These are phyloP conservation scores for Danionella cerebrum DNA, from an alignment of 2,113 vertebrate genomes.

Conservation along the genomic window DNA sequence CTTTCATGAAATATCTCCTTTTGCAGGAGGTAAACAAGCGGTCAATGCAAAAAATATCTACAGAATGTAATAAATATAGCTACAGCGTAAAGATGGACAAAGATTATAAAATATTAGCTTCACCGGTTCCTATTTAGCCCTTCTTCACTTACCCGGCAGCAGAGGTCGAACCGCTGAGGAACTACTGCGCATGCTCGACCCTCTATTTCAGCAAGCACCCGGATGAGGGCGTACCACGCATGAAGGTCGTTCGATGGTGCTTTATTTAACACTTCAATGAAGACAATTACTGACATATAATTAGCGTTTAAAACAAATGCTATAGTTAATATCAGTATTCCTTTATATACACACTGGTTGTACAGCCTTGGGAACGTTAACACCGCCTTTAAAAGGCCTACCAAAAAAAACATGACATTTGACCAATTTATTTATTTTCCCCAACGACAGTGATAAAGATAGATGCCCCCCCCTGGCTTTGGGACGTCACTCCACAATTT, in stretches of 20 bases:
- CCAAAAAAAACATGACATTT: too few species aligned
- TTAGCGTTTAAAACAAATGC: too few species aligned
- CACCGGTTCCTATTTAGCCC: not conserved
- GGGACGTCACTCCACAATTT: too few species aligned
- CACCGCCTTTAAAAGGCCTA: too few species aligned
- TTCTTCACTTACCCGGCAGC: conserved; percentile 43
- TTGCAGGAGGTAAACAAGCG: not conserved
- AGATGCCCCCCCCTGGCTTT: too few species aligned
- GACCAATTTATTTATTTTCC: too few species aligned
- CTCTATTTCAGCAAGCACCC: conserved; percentile 21
- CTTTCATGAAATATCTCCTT: not conserved
- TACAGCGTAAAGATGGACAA: not conserved
- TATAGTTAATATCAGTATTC: too few species aligned
- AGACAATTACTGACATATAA: too few species aligned
- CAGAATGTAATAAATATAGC: fast-evolving
- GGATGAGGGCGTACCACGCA: not conserved
- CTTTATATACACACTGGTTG: too few species aligned
- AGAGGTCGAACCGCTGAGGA: conserved; percentile 44
- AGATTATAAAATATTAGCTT: conserved; percentile 6
- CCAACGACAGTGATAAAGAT: too few species aligned
- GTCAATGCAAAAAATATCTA: not conserved
- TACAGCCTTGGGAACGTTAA: too few species aligned
- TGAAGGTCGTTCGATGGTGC: conserved; percentile 34
- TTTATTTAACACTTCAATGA: conserved; percentile 40
- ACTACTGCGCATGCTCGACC: conserved; percentile 32